These are phyloP conservation scores for Listrodromus nycthemerus DNA, from an alignment of 2,888 invertebrate species.

Conservation along the genomic window DNA sequence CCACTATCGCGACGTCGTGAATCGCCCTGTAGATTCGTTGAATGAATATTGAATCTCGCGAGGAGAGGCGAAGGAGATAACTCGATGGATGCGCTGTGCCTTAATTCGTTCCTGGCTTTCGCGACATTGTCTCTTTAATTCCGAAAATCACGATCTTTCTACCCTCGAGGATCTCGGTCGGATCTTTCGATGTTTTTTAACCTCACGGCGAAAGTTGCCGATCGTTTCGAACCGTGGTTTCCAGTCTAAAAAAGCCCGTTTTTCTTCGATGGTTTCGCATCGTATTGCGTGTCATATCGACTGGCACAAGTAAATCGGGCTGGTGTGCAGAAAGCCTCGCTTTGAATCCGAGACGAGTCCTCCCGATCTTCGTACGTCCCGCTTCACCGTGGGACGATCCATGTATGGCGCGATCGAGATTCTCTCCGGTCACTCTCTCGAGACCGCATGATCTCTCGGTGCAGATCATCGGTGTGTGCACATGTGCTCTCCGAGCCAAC, in stretches of 20 bases:
- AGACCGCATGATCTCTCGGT: slow-evolving; percentile 48
- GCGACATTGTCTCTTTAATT: slow-evolving; percentile 58
- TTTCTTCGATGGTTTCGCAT: slow-evolving; percentile 31
- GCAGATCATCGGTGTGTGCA: slow-evolving; percentile 30
- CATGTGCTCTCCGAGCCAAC: slow-evolving; percentile 46
- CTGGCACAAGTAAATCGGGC: background rate
- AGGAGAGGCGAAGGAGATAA: slow-evolving; percentile 42
- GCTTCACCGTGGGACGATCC: slow-evolving; percentile 66
- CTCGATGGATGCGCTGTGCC: slow-evolving; percentile 42
- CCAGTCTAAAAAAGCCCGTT: slow-evolving; percentile 19
- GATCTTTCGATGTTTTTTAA: slow-evolving; percentile 7
- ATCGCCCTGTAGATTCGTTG: slow-evolving; percentile 50
- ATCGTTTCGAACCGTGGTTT: slow-evolving; percentile 45
- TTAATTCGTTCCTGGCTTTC: slow-evolving; percentile 49
- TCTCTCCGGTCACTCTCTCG: slow-evolving; percentile 63
- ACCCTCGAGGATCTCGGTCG: slow-evolving; percentile 44
- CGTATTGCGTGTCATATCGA: slow-evolving; percentile 19
- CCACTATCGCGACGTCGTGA: slow-evolving; percentile 6
- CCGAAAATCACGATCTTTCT: slow-evolving; percentile 55
- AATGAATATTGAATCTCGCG: slow-evolving; percentile 55
- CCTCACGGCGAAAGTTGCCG: slow-evolving; percentile 45
- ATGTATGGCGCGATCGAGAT: slow-evolving; percentile 67
- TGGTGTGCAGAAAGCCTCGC: slow-evolving; percentile 15
- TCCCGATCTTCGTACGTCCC: slow-evolving; percentile 55
- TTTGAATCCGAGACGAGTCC: slow-evolving; percentile 52